Evolutionary conservation across 2,113 vertebrate species (phyloP), one percentile per base, ranked within the genome.

Genomic region (Lasiurus borealis): DNA sequence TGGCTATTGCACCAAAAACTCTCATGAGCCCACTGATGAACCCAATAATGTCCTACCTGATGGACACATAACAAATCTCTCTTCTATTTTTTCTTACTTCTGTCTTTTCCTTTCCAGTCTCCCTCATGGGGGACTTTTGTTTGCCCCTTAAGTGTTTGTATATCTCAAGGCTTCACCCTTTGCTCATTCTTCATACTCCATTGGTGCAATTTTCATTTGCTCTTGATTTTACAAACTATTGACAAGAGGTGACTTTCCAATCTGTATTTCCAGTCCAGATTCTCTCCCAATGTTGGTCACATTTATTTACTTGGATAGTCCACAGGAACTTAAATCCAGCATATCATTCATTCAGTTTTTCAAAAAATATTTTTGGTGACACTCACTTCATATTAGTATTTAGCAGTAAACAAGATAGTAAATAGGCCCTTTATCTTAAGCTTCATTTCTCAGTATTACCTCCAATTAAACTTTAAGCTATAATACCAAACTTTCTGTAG

Each of bases 201-300:
- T 31, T 83, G 89, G 8, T 59, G 4, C 6, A 91, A 57, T 93
- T 90, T 90, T 83, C 64, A 93, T 66, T 84, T 73, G 31, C 18
- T 69, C 75, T 59, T 88, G 62, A 86, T 92, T 89, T 96, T 87
- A 92, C 91, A 84, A 3, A 85, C 23, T 19, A 75, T 0, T 54
- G 19, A 90, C 25, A 76, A 5, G 11, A 14, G 18, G 80, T 92
- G 83, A 83, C 6, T 91, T 71, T 46, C 54, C 69, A 86, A 57
- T 86, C 31, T 91, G 23, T 82, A 86, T 80, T 93, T 73, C 31
- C 5, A 80, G 78, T 19, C 62, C 23, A 78, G 48, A 80, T 54
- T 90, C 71, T 90, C 62, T 89, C 34, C 50, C 48, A 75, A 64
- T 88, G 11, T 16, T 40, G 64, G 11, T 5, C 73, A 75, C 12